Evolutionary conservation across 2,888 invertebrate species (phyloP).

Genomic region (Aspidiotus destructor): DNA sequence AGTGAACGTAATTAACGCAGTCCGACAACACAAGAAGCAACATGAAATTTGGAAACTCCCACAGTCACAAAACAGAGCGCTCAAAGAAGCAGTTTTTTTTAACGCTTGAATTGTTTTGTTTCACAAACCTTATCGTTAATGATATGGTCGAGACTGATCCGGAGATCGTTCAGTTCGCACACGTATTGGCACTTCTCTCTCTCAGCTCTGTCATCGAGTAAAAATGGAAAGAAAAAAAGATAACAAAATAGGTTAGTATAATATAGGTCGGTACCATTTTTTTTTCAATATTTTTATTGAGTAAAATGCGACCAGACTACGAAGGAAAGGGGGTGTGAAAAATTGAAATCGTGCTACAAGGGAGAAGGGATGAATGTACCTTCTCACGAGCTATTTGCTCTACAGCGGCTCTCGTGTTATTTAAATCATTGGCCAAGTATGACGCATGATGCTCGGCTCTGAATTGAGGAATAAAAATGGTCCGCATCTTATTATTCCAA

Average conservation of each 20-base stretch:
- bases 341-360: too few relatives aligned
- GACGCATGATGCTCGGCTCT: constrained; percentile 91
- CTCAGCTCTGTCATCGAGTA: constrained; percentile 63
- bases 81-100: too few relatives aligned
- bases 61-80: too few relatives aligned
- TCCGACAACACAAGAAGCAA: too few relatives aligned
- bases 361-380: constrained; percentile 50
- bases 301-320: too few relatives aligned
- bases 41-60: too few relatives aligned
- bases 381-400: constrained; percentile 92
- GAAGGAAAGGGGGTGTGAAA: too few relatives aligned
- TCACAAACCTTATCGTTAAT: constrained; percentile 88
- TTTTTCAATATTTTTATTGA: not conserved
- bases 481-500: too few relatives aligned
- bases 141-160: constrained; percentile 92
- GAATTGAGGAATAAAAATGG: constrained; percentile 4
- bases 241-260: too few relatives aligned
- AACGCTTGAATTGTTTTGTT: not conserved
- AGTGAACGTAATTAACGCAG: too few relatives aligned
- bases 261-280: too few relatives aligned
- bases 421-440: constrained; percentile 77
- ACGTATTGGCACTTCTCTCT: constrained; percentile 98
- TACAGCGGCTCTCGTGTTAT: constrained; percentile 85
- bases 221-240: not conserved
- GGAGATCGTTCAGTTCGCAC: constrained; percentile 96